Base-by-base conservation (phyloP, 1,140 invertebrate species). In the Centruroides sculpturatus region DNA sequence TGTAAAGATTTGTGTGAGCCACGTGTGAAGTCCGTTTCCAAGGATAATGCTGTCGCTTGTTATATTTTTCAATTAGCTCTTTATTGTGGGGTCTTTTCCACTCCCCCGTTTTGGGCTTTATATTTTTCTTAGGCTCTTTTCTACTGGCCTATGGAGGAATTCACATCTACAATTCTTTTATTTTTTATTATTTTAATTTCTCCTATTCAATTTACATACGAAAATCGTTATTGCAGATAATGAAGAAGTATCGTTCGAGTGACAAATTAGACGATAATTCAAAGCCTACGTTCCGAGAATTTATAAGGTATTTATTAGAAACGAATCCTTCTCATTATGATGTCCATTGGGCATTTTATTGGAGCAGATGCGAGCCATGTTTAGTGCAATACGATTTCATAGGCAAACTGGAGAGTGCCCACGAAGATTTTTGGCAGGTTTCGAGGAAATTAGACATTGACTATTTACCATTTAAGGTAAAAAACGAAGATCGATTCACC, bases 321-420 rank as follows among this genome's bases (percentile, higher is more conserved):
- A 66, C 65, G 3, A 6, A 53, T 50, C 64, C 64, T 49, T 61
- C 60, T 11, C 63, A 65, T 13, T 71, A 69, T 47, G 66, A 71
- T 60, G 65, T 66, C 11, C 71, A 73, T 63, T 74, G 72, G 70
- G 64, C 66, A 8, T 71, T 70, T 0, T 70, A 70, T 62, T 68
- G 68, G 65, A 63, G 62, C n/a, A 54, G 66, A 8, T 72, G 72
- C 59, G 63, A 69, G 11, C 70, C 71, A 6, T 74, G 72, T 58
- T 23, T 57, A 12, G 62, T 72, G n/a, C 60, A 64, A 8, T 74
- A 71, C 61, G 66, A 71, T 49, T 69, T 71, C 56, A 68, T 74
- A 13, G 72, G 72, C 3, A 71, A 74, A 57, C 57, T 73, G 36
- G 72, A 74, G 61, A 72, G 67, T 1, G 68, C 67, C 5, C 23